These are phyloP conservation scores for Apistogramma diplotaenia DNA, from an alignment of 2,113 vertebrate species.

Conservation along the genomic window DNA sequence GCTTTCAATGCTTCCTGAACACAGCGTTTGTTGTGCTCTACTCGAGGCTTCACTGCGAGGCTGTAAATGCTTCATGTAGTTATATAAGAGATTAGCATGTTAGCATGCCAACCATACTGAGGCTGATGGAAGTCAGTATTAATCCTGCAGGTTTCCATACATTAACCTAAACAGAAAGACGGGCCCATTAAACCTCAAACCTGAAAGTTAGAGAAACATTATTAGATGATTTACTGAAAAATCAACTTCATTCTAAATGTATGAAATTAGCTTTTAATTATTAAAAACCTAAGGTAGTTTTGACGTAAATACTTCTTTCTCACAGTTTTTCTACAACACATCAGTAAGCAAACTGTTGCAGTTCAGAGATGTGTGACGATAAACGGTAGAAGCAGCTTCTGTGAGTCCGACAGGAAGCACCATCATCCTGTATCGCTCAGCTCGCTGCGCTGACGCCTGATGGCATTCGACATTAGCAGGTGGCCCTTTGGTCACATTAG, in stretches of 20 bases:
- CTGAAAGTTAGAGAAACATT: too few relatives aligned
- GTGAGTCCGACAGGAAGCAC: not conserved
- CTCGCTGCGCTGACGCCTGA: not conserved
- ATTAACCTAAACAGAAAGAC: too few relatives aligned
- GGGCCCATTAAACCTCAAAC: too few relatives aligned
- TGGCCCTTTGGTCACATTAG: conserved; percentile 6
- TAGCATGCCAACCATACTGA: not conserved
- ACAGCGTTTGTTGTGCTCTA: not conserved
- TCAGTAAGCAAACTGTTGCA: not conserved
- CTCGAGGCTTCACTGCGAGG: too few relatives aligned
- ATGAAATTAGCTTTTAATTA: too few relatives aligned
- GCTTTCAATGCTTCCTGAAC: not conserved
- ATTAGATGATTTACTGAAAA: too few relatives aligned
- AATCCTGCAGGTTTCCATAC: too few relatives aligned
- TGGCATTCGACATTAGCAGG: not conserved
- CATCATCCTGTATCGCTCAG: not conserved
- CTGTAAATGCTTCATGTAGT: not conserved
- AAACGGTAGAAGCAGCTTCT: not conserved
- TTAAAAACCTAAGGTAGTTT: not conserved
- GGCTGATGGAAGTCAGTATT: too few relatives aligned
- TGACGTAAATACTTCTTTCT: not conserved
- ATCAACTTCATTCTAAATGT: too few relatives aligned
- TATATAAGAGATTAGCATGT: not conserved
- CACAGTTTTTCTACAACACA: not conserved
- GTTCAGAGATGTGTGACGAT: not conserved